Evolutionary conservation across 2,113 vertebrate species (phyloP).

Genomic region (Anseranas semipalmata): DNA sequence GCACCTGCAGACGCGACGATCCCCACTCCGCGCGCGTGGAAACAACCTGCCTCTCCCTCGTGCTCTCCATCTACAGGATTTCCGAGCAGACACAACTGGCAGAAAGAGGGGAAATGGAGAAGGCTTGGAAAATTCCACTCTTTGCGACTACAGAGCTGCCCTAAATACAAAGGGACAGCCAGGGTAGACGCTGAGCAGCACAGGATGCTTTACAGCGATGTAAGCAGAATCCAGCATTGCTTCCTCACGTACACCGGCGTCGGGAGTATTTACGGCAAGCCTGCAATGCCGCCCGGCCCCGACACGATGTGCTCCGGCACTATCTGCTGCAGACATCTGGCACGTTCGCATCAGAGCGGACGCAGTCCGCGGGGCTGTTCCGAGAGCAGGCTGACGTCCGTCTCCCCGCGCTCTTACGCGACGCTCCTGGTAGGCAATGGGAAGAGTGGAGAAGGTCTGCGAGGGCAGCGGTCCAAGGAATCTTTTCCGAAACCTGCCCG

Average conservation of each 20-base stretch:
- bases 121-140: not conserved
- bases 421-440: not conserved
- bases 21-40: accelerated
- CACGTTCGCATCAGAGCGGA: not conserved
- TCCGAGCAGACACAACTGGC: not conserved
- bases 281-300: accelerated
- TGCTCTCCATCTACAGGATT: not conserved
- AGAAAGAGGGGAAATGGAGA: not conserved
- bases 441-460: accelerated
- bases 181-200: not conserved
- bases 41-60: not conserved
- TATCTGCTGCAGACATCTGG: conserved; percentile 63
- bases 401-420: not conserved
- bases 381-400: not conserved
- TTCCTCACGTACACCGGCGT: not conserved
- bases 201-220: accelerated
- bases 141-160: not conserved
- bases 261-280: not conserved
- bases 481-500: accelerated
- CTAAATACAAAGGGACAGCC: not conserved
- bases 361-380: not conserved
- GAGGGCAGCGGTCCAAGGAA: not conserved
- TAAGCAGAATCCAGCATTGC: not conserved
- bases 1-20: not conserved
- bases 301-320: not conserved